phyloP scores from a whole-genome alignment of 2,888 invertebrate species.

The Molanna angustata region DNA sequence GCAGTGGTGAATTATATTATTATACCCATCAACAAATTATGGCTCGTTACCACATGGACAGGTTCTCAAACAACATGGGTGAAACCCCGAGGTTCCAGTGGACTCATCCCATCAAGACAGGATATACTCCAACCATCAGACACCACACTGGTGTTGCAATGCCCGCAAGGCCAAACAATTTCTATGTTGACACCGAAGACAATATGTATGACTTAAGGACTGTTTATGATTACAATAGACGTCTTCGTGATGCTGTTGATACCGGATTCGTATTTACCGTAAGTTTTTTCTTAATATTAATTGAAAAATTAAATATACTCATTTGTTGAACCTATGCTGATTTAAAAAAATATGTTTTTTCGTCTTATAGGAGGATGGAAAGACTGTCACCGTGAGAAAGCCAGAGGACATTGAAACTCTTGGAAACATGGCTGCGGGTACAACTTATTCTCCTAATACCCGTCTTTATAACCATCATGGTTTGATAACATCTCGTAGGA shows the following conservation, averaged over 20 bases:
- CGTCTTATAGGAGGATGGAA: conserved; percentile 45
- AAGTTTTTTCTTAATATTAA: conserved; percentile 17
- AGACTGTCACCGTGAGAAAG: conserved; percentile 56
- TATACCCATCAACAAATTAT: conserved; percentile 49
- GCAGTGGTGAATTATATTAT: conserved; percentile 48
- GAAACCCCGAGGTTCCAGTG: conserved; percentile 59
- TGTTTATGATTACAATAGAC: conserved; percentile 42
- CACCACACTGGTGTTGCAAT: conserved; percentile 57
- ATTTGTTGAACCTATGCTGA: neutral
- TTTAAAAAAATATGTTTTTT: neutral
- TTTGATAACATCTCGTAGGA: conserved; percentile 53
- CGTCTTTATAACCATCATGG: conserved; percentile 60
- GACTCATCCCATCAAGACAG: conserved; percentile 48
- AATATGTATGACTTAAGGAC: conserved; percentile 37
- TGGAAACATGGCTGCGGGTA: conserved; percentile 64
- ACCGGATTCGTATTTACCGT: conserved; percentile 45
- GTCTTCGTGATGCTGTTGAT: conserved; percentile 51
- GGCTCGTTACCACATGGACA: conserved; percentile 60
- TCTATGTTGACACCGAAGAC: conserved; percentile 37
- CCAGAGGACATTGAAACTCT: conserved; percentile 61
- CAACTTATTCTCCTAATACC: conserved; percentile 59
- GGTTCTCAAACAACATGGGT: conserved; percentile 58
- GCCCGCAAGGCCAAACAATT: conserved; percentile 51
- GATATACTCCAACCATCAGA: conserved; percentile 59
- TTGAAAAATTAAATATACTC: neutral